These are phyloP conservation scores for Balaeniceps rex DNA, from an alignment of 2,113 vertebrate genomes.

Conservation along the genomic window DNA sequence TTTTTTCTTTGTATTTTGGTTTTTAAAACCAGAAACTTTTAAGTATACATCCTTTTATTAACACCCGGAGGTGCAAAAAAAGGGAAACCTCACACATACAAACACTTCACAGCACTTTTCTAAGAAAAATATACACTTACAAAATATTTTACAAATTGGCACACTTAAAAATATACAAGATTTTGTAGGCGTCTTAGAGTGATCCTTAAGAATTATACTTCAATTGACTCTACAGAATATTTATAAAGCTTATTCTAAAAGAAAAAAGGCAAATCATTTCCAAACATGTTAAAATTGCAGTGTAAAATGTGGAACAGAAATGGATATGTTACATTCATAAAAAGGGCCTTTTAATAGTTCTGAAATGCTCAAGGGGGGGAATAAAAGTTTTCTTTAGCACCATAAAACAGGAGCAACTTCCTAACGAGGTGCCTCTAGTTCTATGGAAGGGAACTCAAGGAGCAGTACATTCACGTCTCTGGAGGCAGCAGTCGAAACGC, in stretches of 20 bases:
- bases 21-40: slow-evolving; percentile 99
- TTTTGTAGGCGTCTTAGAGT: slow-evolving; percentile 98
- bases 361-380: slow-evolving; percentile 78
- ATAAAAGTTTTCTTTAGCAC: slow-evolving; percentile 88
- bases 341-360: slow-evolving; percentile 82
- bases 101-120: slow-evolving; percentile 99
- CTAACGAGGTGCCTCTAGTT: slow-evolving; percentile 89
- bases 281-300: slow-evolving; percentile 95
- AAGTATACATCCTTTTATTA: slow-evolving; percentile 99
- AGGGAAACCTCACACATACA: slow-evolving; percentile 93
- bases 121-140: slow-evolving; percentile 99
- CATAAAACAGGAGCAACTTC: slow-evolving; percentile 94
- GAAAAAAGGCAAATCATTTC: slow-evolving; percentile 95
- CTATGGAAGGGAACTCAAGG: slow-evolving; percentile 79
- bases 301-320: slow-evolving; percentile 96
- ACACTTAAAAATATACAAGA: slow-evolving; percentile 99
- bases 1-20: slow-evolving; percentile 99
- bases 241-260: slow-evolving; percentile 99
- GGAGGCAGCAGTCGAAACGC: slow-evolving; percentile 89
- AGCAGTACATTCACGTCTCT: slow-evolving; percentile 97
- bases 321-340: slow-evolving; percentile 98
- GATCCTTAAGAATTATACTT: slow-evolving; percentile 99
- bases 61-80: slow-evolving; percentile 95
- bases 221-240: slow-evolving; percentile 99
- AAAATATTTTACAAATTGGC: slow-evolving; percentile 99